These are phyloP conservation scores for Phengaris alcon DNA, from an alignment of 2,888 invertebrate species.

Conservation along the genomic window DNA sequence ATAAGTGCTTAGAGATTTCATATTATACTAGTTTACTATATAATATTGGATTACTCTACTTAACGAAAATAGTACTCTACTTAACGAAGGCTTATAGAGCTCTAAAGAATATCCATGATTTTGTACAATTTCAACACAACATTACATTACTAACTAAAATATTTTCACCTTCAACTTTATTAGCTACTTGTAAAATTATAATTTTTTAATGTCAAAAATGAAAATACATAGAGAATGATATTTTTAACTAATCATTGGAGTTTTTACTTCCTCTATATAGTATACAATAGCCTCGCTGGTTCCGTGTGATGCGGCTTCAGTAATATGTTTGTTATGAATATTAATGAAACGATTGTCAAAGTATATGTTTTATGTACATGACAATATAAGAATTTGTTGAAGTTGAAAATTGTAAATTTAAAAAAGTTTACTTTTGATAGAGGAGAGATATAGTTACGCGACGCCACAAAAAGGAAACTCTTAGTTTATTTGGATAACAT, in stretches of 20 bases:
- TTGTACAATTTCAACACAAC: background rate
- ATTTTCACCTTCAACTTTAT: background rate
- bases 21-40: no score
- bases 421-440: no score
- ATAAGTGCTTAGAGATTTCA: no score
- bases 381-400: background rate
- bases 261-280: conserved; percentile 55
- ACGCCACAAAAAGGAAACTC: no score
- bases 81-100: no score
- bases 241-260: conserved; percentile 42
- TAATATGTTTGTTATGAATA: conserved; percentile 29
- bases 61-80: no score
- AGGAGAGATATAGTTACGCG: no score
- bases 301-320: conserved; percentile 41
- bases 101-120: background rate
- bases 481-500: no score
- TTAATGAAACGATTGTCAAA: conserved; percentile 19
- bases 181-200: conserved; percentile 1
- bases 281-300: conserved; percentile 45
- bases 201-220: conserved; percentile 28
- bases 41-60: no score
- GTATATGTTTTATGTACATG: background rate
- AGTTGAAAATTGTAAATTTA: no score
- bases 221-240: conserved; percentile 40
- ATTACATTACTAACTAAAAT: no score